Base-by-base conservation (phyloP, 2,888 invertebrate species). In the Drosophila prostipennis region DNA sequence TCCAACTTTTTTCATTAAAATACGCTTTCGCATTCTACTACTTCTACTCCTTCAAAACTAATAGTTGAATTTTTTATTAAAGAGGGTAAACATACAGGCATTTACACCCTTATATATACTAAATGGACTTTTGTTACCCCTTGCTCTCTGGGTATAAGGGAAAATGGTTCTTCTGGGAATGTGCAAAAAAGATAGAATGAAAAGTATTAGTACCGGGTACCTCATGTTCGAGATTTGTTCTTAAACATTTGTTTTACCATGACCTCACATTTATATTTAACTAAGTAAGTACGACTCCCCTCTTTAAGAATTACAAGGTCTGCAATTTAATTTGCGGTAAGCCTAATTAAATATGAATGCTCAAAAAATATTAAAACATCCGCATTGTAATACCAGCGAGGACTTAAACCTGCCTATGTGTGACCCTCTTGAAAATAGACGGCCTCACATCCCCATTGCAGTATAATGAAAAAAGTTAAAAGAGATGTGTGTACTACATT, bases 1-100 rank as follows among this genome's bases (percentile, higher is more conserved):
- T 34, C 29, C 32, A 65, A 65, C 65, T 65, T 65, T 65, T 65
- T 65, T 65, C 65, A 65, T 65, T 65, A 65, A 53, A 65, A 46
- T 37, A 4, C 36, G 26, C 34, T 45, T 36, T 55, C 8, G 32
- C 61, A 42, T 48, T 60, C 61, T 14, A 36, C 55, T n/a, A 36
- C 61, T 60, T 46, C 61, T 34, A 29, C 46, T 48, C 40, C 63
- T 64, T 43, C 49, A 36, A 36, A 43, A 61, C 43, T 64, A 64
- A 63, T 64, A 49, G 64, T 61, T 61, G 64, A n/a, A 64, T 63
- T 64, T 64, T 64, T 51, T 51, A 61, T 64, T 64, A 63, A 51
- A 57, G 39, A 57, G 55, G 55, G 55, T 45, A 55, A 19, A 48
- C 61, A 36, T 60, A 32, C 63, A 61, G 42, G 36, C 63, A 14